Percentiles rank a stretch among this genome's conserved stretches.
Conservation (phyloP, 1,140 invertebrate species). For the Ips typographus region DNA sequence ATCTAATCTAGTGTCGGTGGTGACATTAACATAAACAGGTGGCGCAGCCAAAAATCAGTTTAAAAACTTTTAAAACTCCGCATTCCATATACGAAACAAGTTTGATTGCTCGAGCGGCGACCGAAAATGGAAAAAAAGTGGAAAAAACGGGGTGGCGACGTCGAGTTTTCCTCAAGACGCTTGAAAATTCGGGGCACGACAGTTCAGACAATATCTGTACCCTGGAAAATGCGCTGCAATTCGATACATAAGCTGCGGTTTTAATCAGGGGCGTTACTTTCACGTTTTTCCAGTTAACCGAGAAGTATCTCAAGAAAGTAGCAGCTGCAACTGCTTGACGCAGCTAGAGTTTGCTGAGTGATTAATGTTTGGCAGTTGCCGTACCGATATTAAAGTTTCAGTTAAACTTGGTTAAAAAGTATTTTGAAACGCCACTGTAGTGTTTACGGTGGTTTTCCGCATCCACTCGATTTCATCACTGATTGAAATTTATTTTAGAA, state of each 20-base stretch:
- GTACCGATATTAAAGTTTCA: no score
- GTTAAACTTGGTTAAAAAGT: no score
- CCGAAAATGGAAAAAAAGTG: conserved; percentile 11
- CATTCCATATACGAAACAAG: conserved; percentile 28
- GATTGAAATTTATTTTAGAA: conserved; percentile 32
- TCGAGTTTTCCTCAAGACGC: conserved; percentile 19
- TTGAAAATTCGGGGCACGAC: conserved; percentile 26
- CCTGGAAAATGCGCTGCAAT: conserved; percentile 24
- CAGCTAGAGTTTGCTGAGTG: no score
- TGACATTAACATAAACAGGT: conserved; percentile 3
- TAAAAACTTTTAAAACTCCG: conserved; percentile 18
- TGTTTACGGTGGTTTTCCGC: conserved; percentile 21
- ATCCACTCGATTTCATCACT: conserved; percentile 27
- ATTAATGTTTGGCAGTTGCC: no score
- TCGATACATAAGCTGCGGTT: conserved; percentile 21
- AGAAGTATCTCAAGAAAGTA: background rate
- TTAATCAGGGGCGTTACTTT: background rate
- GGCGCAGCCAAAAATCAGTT: conserved; percentile 14
- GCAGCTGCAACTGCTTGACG: background rate
- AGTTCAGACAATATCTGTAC: conserved; percentile 29
- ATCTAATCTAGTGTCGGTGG: no score
- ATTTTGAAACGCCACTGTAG: conserved; percentile 15
- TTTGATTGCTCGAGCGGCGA: conserved; percentile 19
- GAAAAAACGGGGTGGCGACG: conserved; percentile 15
- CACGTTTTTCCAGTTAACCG: no score